Evolutionary conservation across 2,888 invertebrate species (phyloP).

Genomic region (Acleris laterana): DNA sequence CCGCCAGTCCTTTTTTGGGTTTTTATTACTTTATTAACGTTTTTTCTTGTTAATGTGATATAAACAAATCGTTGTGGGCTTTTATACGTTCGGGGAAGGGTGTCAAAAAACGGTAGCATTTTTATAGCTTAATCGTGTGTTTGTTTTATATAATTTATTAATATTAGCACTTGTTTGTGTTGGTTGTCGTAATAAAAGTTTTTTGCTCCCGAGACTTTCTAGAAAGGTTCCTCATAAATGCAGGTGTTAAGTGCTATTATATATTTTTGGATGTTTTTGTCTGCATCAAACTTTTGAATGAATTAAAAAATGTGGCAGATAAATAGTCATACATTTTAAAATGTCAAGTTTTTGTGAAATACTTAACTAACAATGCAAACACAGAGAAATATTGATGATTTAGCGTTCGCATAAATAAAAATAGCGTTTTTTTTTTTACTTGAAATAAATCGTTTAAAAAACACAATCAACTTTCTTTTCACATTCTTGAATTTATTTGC

Average conservation of each 20-base stretch:
- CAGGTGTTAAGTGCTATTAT: conserved; percentile 26
- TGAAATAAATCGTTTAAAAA: no score
- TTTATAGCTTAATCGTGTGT: conserved; percentile 77
- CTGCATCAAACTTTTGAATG: background rate
- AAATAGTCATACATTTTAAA: no score
- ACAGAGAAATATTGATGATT: no score
- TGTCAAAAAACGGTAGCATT: conserved; percentile 83
- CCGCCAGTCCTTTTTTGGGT: conserved; percentile 61
- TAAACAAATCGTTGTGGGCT: conserved; percentile 75
- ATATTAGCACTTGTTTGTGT: conserved; percentile 52
- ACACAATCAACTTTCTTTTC: no score
- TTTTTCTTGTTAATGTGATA: conserved; percentile 74
- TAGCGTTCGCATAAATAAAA: no score
- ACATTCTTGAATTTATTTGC: no score
- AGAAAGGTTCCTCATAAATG: conserved; percentile 29
- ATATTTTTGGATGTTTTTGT: conserved; percentile 8
- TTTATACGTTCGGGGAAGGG: conserved; percentile 77
- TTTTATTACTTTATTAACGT: conserved; percentile 82
- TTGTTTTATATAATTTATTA: conserved; percentile 68
- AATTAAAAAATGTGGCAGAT: no score
- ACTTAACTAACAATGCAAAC: no score
- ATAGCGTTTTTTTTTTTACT: no score
- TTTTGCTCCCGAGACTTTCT: conserved; percentile 36
- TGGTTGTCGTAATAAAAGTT: conserved; percentile 47
- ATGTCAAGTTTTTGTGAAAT: background rate